These are phyloP conservation scores for Neomicropteryx cornuta DNA, from an alignment of 1,140 invertebrate genomes.

Conservation along the genomic window DNA sequence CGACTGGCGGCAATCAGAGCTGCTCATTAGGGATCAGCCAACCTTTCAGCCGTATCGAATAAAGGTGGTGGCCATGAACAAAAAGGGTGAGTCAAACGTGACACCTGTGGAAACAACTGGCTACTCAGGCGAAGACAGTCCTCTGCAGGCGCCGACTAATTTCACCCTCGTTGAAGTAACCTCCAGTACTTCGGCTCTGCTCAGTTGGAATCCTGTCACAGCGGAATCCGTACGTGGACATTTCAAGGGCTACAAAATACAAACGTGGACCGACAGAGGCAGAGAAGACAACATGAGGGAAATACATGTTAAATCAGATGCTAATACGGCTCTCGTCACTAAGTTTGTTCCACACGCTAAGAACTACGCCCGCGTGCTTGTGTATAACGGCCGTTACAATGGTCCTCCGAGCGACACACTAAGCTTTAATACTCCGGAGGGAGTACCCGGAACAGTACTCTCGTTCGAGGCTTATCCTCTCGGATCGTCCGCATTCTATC, in stretches of 20 bases:
- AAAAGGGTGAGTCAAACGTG: constrained; percentile 76
- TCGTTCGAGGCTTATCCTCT: constrained; percentile 70
- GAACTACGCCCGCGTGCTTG: constrained; percentile 82
- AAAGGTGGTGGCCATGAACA: constrained; percentile 87
- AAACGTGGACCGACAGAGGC: constrained; percentile 84
- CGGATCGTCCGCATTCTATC: constrained; percentile 77
- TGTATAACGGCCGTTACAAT: constrained; percentile 83
- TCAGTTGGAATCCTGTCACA: constrained; percentile 77
- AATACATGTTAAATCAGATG: constrained; percentile 65
- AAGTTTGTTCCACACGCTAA: constrained; percentile 83
- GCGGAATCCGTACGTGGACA: constrained; percentile 73
- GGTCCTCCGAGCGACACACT: constrained; percentile 81
- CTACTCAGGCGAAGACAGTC: constrained; percentile 92
- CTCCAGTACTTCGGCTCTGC: constrained; percentile 60
- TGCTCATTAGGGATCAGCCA: constrained; percentile 69
- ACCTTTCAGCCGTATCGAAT: constrained; percentile 87
- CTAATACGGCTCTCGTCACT: constrained; percentile 60
- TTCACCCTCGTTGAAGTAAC: constrained; percentile 68
- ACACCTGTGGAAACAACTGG: constrained; percentile 73
- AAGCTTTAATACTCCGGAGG: constrained; percentile 83
- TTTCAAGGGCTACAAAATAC: constrained; percentile 91
- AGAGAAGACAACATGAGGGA: constrained; percentile 64
- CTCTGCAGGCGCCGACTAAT: constrained; percentile 69
- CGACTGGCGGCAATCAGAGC: constrained; percentile 61
- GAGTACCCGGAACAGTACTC: constrained; percentile 81